Base-by-base conservation (phyloP, 37 sponge, comb jelly and placozoan species). In the Agelas oroides region DNA sequence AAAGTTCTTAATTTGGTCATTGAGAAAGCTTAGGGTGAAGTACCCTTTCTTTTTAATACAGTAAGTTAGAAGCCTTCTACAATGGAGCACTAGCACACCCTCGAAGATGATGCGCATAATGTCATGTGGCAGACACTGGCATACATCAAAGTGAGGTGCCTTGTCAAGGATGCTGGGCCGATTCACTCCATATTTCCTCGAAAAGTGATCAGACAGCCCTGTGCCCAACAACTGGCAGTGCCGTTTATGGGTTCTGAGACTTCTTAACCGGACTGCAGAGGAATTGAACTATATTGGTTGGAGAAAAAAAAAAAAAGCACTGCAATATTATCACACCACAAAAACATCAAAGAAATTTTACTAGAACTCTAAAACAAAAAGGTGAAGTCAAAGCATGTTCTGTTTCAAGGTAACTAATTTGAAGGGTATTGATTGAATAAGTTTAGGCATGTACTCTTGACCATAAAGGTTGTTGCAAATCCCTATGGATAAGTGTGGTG, bases 51-150 rank as follows among this genome's bases (percentile, higher is more conserved):
- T 63, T 32, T n/a, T 37, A 74, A 66, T 34, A 31, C n/a, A 28
- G 31, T n/a, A n/a, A n/a, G n/a, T n/a, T n/a, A n/a, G n/a, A n/a
- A n/a, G n/a, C n/a, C n/a, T n/a, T n/a, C n/a, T 80, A n/a, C n/a
- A n/a, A n/a, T n/a, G n/a, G n/a, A n/a, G n/a, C 12, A 71, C 34
- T 41, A 27, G 8, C 19, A 82, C 73, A 8, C 83, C 83, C 63
- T 79, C 81, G n/a, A 82, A 75, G 8, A 82, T 15, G 13, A 70
- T 57, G 40, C 75, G 83, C 83, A 69, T 70, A 5, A 82, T 40
- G 57, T 71, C 83, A 16, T 65, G 40, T 34, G 81, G 81, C 12
- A 80, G 15, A 63, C 71, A 80, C 32, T 28, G 17, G 68, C 23
- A 16, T 16, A 73, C 33, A 80, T 80, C 67, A 80, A 80, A 80